Conservation (phyloP, 2,113 vertebrate species). For the Colossoma macropomum region DNA sequence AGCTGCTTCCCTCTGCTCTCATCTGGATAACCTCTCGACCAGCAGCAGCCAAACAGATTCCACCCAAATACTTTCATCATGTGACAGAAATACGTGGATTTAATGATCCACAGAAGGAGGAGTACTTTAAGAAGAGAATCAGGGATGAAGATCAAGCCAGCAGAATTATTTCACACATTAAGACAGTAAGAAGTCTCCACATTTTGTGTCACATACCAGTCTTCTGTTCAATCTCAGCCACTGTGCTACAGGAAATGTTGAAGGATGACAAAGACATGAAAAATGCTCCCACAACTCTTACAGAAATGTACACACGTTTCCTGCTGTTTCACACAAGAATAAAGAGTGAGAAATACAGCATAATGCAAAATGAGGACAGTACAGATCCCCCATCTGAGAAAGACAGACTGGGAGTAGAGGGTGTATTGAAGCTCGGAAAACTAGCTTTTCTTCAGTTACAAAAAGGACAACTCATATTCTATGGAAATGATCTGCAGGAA, state of each 20-base stretch:
- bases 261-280: constrained; percentile 3
- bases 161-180: not conserved
- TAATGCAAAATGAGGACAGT: not conserved
- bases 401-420: not conserved
- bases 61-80: not conserved
- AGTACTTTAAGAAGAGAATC: constrained; percentile 12
- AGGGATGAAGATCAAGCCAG: not conserved
- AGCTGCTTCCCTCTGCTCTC: not conserved
- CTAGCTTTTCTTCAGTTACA: not conserved
- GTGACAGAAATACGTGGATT: constrained; percentile 16
- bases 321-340: not conserved
- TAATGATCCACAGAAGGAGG: constrained; percentile 5
- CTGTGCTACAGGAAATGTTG: constrained; percentile 6
- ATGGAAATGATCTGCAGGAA: not conserved
- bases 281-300: constrained; percentile 2
- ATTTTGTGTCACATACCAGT: constrained; percentile 6
- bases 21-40: constrained; percentile 3
- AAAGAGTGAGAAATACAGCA: not conserved
- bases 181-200: not conserved
- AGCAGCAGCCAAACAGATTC: not conserved
- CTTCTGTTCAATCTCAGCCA: not conserved
- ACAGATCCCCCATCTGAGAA: not conserved
- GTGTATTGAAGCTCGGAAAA: not conserved
- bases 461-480: not conserved
- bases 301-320: constrained; percentile 9